Evolutionary conservation across 1,140 invertebrate genomes (phyloP), one percentile per base, ranked within the genome.

Genomic region (Hesperophylax magnus): DNA sequence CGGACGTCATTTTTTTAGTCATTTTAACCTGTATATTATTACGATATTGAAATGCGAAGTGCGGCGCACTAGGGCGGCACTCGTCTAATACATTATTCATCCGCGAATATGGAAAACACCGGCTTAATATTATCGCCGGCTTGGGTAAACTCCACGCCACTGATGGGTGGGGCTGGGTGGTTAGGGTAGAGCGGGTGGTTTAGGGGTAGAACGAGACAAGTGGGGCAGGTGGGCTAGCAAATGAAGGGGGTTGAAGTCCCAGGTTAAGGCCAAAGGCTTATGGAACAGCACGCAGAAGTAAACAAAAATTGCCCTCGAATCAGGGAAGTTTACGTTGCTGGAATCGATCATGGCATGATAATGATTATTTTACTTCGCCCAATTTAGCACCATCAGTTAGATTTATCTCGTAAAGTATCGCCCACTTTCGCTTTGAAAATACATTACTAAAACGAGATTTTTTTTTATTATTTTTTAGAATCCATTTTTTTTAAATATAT

Each of bases 61-160:
- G 39, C 39, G 39, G 39, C 39, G 39, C 39, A 47, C 9, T 47
- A 14, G 39, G 39, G 72, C 27, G 52, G 72, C 56, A n/a, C 75
- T 77, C n/a, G 75, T 24, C 58, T 77, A 39, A 58, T 77, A 77
- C 75, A 77, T 77, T 77, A 77, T 77, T 77, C 75, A 77, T 77
- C 54, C 75, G 39, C 27, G 75, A 77, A 60, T 77, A 77, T 77
- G 75, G 75, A 77, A 77, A 77, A 77, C 75, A 77, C 54, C 54
- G 56, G 56, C 75, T 77, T 77, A 61, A 77, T 77, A 77, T 77
- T 77, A 53, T 61, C 34, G 75, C 58, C 54, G 56, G 27, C 75
- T 20, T 60, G 34, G 54, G 75, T 56, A 61, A 77, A 77, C 75
- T 77, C 56, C 34, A 47, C 69, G 34, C 39, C 39, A 47, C 39